phyloP scores from a whole-genome alignment of 2,888 invertebrate species.

The Entomobrya proxima region DNA sequence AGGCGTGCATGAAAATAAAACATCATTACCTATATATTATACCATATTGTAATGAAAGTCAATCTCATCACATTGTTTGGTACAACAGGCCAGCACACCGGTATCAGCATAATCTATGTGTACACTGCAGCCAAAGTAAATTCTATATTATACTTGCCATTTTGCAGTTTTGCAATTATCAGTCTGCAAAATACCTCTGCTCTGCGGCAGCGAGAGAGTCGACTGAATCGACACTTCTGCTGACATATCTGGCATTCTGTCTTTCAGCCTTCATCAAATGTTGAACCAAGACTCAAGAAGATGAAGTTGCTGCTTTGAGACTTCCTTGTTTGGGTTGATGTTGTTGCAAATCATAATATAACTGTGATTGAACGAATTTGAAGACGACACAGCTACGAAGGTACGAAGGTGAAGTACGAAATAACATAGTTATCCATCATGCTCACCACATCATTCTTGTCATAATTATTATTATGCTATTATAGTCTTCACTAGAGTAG shows the following conservation, averaged over 20 bases:
- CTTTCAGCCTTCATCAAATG: neutral
- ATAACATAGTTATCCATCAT: constrained; percentile 54
- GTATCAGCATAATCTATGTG: too few relatives aligned
- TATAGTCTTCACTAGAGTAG: constrained; percentile 8
- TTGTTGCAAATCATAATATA: neutral
- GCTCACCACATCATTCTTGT: constrained; percentile 45
- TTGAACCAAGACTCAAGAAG: neutral
- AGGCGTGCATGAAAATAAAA: neutral
- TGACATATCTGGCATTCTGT: neutral
- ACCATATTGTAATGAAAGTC: neutral
- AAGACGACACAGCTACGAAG: neutral
- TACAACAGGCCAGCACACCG: neutral
- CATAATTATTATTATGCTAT: constrained; percentile 44
- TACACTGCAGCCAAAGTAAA: too few relatives aligned
- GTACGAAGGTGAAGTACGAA: constrained; percentile 27
- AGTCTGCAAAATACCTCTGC: constrained; percentile 6
- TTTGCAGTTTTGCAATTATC: constrained; percentile 4
- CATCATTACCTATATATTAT: too few relatives aligned
- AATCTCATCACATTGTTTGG: neutral
- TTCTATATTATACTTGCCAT: neutral
- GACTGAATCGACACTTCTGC: neutral
- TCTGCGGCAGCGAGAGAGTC: neutral
- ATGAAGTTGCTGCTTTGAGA: neutral
- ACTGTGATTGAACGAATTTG: constrained; percentile 24
- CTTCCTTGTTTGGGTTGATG: neutral